phyloP scores from a whole-genome alignment of 2,113 vertebrate genomes.

The Microcebus murinus region DNA sequence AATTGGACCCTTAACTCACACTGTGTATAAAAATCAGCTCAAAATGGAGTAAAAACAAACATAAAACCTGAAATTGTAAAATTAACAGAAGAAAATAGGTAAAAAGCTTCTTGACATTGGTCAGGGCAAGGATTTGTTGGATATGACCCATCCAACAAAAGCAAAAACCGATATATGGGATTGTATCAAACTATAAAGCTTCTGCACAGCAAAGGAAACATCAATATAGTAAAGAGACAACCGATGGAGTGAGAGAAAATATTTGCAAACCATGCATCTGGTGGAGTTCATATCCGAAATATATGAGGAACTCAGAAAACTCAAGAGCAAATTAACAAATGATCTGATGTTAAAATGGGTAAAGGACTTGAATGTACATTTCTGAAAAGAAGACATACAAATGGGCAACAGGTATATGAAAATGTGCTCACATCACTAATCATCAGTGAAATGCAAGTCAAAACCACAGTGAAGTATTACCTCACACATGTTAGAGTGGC shows the following conservation, averaged over 20 bases:
- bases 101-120: not conserved
- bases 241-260: not conserved
- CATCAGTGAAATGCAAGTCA: not conserved
- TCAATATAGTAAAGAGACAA: not conserved
- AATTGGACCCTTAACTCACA: too few relatives aligned
- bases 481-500: not conserved
- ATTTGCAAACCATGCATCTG: not conserved
- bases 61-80: not conserved
- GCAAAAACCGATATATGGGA: not conserved
- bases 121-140: not conserved
- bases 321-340: not conserved
- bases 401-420: not conserved
- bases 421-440: not conserved
- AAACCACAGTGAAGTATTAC: not conserved
- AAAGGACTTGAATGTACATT: not conserved
- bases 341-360: not conserved
- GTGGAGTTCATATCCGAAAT: not conserved
- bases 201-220: not conserved
- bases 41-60: not conserved
- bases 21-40: not conserved
- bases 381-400: not conserved
- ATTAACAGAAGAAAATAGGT: too few relatives aligned
- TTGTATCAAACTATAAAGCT: not conserved
- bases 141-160: not conserved
- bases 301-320: not conserved